Base-by-base conservation (phyloP, 2,113 vertebrate genomes). In the Syngnathus typhle region DNA sequence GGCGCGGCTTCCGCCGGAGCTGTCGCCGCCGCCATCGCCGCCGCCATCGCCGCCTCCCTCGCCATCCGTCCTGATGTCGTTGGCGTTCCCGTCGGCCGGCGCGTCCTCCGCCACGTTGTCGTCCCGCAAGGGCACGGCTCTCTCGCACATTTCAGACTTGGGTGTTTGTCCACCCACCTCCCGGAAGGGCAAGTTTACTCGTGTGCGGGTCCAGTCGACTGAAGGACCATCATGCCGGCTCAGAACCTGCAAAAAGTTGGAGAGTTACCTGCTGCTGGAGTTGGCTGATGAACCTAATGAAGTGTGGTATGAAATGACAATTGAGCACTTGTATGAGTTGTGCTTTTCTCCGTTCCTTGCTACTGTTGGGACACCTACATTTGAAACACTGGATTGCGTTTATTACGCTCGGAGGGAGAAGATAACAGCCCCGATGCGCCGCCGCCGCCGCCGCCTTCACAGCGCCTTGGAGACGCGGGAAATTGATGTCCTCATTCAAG, bases 1-100 rank as follows among this genome's bases (percentile, higher is more conserved):
- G 43, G 76, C 71, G 52, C 51, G 72, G 12, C 21, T 64, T 8
- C 81, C 82, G 27, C 70, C 74, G 6, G 70, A 79, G 64, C 61
- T 77, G 49, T 73, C 66, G 0, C 60, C 27, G 27, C 27, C 27
- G 27, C 23, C 23, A 23, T 23, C 1, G 23, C 23, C 23, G 23
- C 27, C 27, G 27, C 27, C 27, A 27, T 27, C 67, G 15, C 84
- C 77, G 49, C 64, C 77, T 44, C 73, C 66, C 0, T 61, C 69
- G 19, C 84, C 80, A 52, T 79, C 83, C 6, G 65, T 68, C 55
- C 54, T 77, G 72, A 91, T 82, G 0, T 88, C 72, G 64, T 92
- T 92, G 71, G 90, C 91, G 19, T 92, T 92, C 43, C 88, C 78
- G 36, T 92, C 89, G 0, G 77, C 39, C 12, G 39, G 60, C 10